Evolutionary conservation across 2,113 vertebrate genomes (phyloP).

Genomic region (Pteronura brasiliensis): DNA sequence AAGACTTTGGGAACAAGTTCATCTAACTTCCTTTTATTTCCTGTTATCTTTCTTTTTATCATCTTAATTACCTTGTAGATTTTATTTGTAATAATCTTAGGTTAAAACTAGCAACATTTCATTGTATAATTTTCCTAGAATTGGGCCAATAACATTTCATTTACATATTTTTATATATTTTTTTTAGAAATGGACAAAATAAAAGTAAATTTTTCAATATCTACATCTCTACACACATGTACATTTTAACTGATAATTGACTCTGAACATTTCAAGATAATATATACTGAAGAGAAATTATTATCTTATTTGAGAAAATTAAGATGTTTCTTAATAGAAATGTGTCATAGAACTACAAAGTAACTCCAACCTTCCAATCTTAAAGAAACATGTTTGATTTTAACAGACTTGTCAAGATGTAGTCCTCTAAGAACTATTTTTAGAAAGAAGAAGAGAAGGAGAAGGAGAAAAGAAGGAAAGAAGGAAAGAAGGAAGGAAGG

Average conservation of each 20-base stretch:
- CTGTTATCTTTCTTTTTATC: not conserved
- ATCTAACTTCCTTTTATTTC: not conserved
- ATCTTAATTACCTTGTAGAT: not conserved
- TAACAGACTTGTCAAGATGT: not conserved
- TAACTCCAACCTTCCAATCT: not conserved
- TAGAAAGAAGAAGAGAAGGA: not conserved
- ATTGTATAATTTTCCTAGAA: not conserved
- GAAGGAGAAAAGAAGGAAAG: fast-evolving
- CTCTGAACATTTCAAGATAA: not conserved
- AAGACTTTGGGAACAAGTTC: not conserved
- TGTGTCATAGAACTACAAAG: not conserved
- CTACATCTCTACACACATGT: not conserved
- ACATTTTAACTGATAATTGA: not conserved
- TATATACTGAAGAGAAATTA: not conserved
- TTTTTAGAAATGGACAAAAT: not conserved
- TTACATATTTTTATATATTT: not conserved
- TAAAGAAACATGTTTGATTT: not conserved
- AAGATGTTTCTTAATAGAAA: not conserved
- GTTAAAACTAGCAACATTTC: not conserved
- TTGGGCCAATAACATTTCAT: not conserved
- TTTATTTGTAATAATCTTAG: not conserved
- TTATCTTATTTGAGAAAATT: not conserved
- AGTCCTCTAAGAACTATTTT: not conserved
- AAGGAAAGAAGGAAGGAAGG: no score
- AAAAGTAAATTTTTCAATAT: not conserved